Evolutionary conservation across 2,888 invertebrate species (phyloP), one percentile per base, ranked within the genome.

Genomic region (Lepidonotus clava): DNA sequence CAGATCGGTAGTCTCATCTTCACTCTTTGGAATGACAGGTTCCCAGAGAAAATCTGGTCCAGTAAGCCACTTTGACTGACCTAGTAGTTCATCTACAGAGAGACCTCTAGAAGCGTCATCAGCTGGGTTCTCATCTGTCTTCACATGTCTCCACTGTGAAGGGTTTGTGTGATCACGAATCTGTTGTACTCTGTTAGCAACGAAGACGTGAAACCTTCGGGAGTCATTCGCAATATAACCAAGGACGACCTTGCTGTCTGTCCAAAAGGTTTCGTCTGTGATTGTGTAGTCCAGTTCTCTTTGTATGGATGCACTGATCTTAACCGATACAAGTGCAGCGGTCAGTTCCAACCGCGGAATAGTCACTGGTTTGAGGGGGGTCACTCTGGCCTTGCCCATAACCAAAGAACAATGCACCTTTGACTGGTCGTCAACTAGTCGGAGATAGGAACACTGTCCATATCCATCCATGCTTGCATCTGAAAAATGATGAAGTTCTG

Each of bases 121-220:
- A 0, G 92, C 92, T 24, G 93, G 92, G 87, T 93, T 93, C 6
- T 88, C 83, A 0, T 88, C 71, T 0, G 90, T 89, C 0, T 86
- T 86, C 0, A 92, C 89, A 86, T 92, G 90, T 76, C 87, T 66
- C 91, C 91, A 91, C 8, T 88, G 76, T 0, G 88, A 76, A 21
- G 83, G 66, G 8, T 87, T 36, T 5, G 89, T 76, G 1, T 83
- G 71, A 21, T 86, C 83, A 51, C 89, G 88, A 5, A 92, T 91
- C 83, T 88, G 61, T 5, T 88, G 41, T 2, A 92, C 90, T 71
- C 91, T 28, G 76, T 92, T 91, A 0, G 87, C 87, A 0, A 92
- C 91, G 87, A 90, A 91, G 0, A 90, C 89, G 61, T 91, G 91
- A 88, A 91, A 91, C 18, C 87, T 24, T 34, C 66, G 32, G 11